Evolutionary conservation across 2,113 vertebrate species (phyloP).

Genomic region (Dendropsophus ebraccatus): DNA sequence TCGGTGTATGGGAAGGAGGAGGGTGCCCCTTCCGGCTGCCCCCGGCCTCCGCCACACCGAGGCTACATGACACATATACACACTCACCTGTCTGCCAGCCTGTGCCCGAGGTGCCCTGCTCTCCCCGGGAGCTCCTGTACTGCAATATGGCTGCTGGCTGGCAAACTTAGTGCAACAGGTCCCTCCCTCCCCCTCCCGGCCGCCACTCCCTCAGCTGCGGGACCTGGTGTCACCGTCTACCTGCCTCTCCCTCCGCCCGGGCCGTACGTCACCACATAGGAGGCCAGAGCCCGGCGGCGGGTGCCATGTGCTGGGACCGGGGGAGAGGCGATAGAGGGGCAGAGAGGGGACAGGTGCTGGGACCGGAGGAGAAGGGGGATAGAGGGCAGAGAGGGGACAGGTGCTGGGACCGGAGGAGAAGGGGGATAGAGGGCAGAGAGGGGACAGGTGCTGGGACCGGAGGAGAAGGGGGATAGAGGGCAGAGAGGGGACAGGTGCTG

Average conservation of each 20-base stretch:
- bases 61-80: not conserved
- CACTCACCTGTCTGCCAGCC: constrained; percentile 26
- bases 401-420: too few relatives aligned
- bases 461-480: too few relatives aligned
- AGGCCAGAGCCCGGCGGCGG: too few relatives aligned
- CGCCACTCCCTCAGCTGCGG: constrained; percentile 52
- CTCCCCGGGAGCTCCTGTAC: constrained; percentile 53
- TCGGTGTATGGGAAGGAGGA: not conserved
- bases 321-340: too few relatives aligned
- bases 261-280: not conserved
- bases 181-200: constrained; percentile 32
- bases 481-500: too few relatives aligned
- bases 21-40: constrained; percentile 17
- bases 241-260: not conserved
- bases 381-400: too few relatives aligned
- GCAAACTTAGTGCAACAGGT: constrained; percentile 51
- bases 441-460: too few relatives aligned
- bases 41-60: too few relatives aligned
- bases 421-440: too few relatives aligned
- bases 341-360: too few relatives aligned
- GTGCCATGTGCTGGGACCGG: too few relatives aligned
- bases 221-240: constrained; percentile 17
- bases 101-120: constrained; percentile 9
- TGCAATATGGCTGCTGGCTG: constrained; percentile 63
- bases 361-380: too few relatives aligned